phyloP scores from a whole-genome alignment of 2,888 invertebrate genomes.

The Volucella inflata region DNA sequence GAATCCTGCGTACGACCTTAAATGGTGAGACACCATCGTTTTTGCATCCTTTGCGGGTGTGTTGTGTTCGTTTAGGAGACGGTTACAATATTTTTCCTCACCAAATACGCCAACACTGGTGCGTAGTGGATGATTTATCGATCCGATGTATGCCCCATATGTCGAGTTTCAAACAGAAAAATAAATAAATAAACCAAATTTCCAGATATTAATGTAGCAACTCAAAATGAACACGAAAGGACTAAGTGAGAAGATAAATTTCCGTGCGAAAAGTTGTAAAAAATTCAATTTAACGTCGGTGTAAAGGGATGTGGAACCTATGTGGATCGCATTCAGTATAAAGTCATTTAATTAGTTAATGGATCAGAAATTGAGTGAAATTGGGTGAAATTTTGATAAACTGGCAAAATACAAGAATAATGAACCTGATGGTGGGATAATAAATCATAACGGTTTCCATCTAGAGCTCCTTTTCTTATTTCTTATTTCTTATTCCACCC shows the following conservation, averaged over 20 bases:
- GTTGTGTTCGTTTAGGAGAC: not conserved
- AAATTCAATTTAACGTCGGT: not conserved
- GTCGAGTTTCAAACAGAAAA: conserved; percentile 30
- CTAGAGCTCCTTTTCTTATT: not conserved
- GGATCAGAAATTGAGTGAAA: conserved; percentile 62
- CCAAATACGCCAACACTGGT: conserved; percentile 29
- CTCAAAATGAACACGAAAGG: too few relatives aligned
- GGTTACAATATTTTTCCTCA: conserved; percentile 18
- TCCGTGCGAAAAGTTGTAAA: too few relatives aligned
- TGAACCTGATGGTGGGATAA: conserved; percentile 22
- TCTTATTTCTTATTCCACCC: too few relatives aligned
- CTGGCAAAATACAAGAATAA: conserved; percentile 30
- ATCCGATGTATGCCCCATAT: conserved; percentile 54
- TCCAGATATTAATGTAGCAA: conserved; percentile 40
- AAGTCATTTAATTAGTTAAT: conserved; percentile 70
- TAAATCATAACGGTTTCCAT: conserved; percentile 49
- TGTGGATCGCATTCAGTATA: conserved; percentile 11
- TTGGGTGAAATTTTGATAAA: conserved; percentile 46
- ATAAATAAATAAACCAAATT: conserved; percentile 20
- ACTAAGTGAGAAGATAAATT: too few relatives aligned
- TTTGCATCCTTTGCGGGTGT: not conserved
- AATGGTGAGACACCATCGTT: conserved; percentile 23
- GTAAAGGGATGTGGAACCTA: not conserved
- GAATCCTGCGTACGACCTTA: conserved; percentile 5
- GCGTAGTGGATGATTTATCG: conserved; percentile 48